Evolutionary conservation across 2,797 vertebrate genomes (phyloP).

Genomic region (Synaphobranchus kaupii): DNA sequence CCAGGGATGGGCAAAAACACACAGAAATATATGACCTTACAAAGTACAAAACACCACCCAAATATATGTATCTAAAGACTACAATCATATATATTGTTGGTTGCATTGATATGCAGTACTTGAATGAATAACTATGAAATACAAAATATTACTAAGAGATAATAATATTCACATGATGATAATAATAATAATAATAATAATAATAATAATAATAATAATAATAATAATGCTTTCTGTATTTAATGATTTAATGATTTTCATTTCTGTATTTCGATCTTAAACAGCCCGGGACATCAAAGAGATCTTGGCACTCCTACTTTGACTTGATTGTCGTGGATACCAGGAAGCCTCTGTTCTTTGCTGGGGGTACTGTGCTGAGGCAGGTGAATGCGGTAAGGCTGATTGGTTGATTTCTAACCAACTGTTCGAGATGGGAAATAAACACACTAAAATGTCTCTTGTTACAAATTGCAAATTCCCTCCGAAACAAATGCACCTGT

Average conservation of each 20-base stretch:
- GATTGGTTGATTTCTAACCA: too few relatives aligned
- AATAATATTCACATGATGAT: too few relatives aligned
- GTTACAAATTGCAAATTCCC: background rate
- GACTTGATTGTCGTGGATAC: slow-evolving; percentile 85
- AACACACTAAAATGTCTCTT: background rate
- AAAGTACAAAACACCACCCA: too few relatives aligned
- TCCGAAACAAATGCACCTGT: background rate
- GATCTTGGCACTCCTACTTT: slow-evolving; percentile 77
- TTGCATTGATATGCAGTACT: too few relatives aligned
- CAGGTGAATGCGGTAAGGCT: slow-evolving; percentile 80
- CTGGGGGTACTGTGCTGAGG: slow-evolving; percentile 79
- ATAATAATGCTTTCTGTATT: too few relatives aligned
- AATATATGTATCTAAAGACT: too few relatives aligned
- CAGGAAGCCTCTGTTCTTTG: slow-evolving; percentile 82
- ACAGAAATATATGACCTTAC: background rate
- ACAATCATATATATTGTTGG: too few relatives aligned
- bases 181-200: too few relatives aligned
- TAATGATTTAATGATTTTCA: too few relatives aligned
- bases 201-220: too few relatives aligned
- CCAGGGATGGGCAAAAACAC: background rate
- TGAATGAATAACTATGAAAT: too few relatives aligned
- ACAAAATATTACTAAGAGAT: too few relatives aligned
- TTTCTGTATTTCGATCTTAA: background rate
- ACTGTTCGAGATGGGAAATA: background rate
- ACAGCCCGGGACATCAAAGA: slow-evolving; percentile 32